Percentiles rank a stretch among this genome's conserved stretches.
phyloP scores from a whole-genome alignment of 1,140 invertebrate species.

The Stegodyphus dumicola region DNA sequence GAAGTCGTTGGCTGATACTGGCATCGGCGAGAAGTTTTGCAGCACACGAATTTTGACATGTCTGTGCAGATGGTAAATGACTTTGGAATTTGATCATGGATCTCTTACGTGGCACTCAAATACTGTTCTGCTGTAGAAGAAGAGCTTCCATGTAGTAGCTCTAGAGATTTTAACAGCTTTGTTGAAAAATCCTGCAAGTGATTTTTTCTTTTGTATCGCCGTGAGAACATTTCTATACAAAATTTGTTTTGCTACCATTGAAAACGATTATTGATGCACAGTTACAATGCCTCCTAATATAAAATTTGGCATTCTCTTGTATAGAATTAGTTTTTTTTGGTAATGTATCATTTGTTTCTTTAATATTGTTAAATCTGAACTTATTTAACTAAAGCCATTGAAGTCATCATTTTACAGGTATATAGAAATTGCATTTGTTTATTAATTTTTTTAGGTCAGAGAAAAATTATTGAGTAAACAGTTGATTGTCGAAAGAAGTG shows the following conservation, averaged over 20 bases:
- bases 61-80: too few species aligned
- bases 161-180: too few species aligned
- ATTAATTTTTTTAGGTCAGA: conserved; percentile 74
- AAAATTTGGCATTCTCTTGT: background rate
- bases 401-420: background rate
- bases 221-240: too few species aligned
- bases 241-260: background rate
- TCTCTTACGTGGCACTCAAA: too few species aligned
- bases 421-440: conserved; percentile 14
- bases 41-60: too few species aligned
- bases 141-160: too few species aligned
- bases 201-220: too few species aligned
- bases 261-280: background rate
- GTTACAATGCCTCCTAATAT: background rate
- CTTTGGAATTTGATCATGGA: too few species aligned
- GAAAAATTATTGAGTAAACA: conserved; percentile 87
- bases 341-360: background rate
- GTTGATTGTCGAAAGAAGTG: conserved; percentile 82
- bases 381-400: background rate
- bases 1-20: too few species aligned
- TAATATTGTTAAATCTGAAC: background rate
- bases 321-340: background rate
- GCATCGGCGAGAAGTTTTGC: too few species aligned
- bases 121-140: too few species aligned
- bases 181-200: too few species aligned